Base-by-base conservation (phyloP, 2,113 vertebrate genomes). In the Cinclus cinclus region DNA sequence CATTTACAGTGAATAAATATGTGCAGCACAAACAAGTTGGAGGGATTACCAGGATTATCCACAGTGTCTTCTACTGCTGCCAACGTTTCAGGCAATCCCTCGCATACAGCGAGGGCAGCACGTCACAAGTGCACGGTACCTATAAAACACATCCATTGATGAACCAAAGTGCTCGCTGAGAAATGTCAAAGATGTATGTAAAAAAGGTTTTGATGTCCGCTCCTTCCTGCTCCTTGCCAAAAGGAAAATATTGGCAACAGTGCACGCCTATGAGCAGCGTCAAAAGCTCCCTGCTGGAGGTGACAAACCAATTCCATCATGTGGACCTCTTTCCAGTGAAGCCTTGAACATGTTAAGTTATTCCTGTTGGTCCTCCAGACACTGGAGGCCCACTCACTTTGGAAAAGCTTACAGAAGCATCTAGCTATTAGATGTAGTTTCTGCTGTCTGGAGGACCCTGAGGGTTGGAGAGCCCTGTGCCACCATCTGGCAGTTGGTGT, bases 31-130 rank as follows among this genome's bases (percentile, higher is more conserved):
- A 95, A 94, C 92, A 94, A 92, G 31, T 24, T 23, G 1, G 60
- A 41, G 22, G 65, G 89, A 97, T 96, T 95, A 95, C 60, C 63
- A 94, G 93, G 92, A 95, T 97, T 95, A 96, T 63, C 33, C 60
- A 44, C 42, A 35, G 67, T 7, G 46, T 90, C 44, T 69, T 75
- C 55, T 73, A 35, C 88, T 76, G 53, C 68, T 94, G 85, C 71
- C 81, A 92, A 18, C 0, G 0, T 85, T 62, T 46, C 28, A 89
- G 31, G 22, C 60, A 64, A 80, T 65, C 49, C 41, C 46, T 78
- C 1, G 0, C 4, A n/a, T 0, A 50, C 11, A 59, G 44, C 0
- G 0, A 63, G 33, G 15, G 13, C 33, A 55, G 55, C 25, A 33
- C 46, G 39, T 9, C 69, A 63, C 2, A 0, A 41, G 42, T 5